Conservation (phyloP, 2,797 vertebrate species). For the Neopelma chrysocephalum region DNA sequence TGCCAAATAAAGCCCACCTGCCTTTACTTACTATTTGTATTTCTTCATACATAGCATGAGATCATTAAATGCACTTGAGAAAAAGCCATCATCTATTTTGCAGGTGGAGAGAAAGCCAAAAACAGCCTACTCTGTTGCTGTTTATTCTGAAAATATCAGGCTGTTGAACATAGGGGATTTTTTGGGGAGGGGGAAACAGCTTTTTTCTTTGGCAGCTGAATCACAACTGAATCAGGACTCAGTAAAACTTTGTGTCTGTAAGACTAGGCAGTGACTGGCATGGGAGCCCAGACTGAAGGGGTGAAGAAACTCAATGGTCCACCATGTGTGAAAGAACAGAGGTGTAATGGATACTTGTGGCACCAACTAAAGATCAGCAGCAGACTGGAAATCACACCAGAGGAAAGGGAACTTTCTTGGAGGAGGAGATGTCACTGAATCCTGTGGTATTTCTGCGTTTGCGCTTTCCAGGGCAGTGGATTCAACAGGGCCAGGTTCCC, state of each 20-base stretch:
- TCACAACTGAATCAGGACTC: fast-evolving
- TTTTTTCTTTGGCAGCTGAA: not conserved
- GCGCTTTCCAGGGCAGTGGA: not conserved
- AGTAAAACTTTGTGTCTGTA: not conserved
- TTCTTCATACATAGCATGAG: not conserved
- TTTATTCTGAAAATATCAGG: not conserved
- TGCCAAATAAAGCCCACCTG: not conserved
- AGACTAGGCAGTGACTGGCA: not conserved
- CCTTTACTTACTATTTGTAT: not conserved
- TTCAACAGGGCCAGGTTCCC: not conserved
- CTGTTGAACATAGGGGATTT: not conserved
- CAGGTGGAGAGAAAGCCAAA: not conserved
- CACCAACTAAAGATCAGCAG: not conserved
- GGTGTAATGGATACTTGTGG: not conserved
- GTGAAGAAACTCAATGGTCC: not conserved
- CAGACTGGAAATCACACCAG: not conserved
- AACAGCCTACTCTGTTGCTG: not conserved
- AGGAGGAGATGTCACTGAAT: not conserved
- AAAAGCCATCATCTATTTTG: not conserved
- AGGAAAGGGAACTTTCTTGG: not conserved
- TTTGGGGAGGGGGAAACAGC: not conserved
- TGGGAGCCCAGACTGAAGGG: not conserved
- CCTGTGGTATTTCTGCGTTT: not conserved
- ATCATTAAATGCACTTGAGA: not conserved
- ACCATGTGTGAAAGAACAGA: fast-evolving